These are phyloP conservation scores for Craseonycteris thonglongyai DNA, from an alignment of 2,113 vertebrate genomes.

Conservation along the genomic window DNA sequence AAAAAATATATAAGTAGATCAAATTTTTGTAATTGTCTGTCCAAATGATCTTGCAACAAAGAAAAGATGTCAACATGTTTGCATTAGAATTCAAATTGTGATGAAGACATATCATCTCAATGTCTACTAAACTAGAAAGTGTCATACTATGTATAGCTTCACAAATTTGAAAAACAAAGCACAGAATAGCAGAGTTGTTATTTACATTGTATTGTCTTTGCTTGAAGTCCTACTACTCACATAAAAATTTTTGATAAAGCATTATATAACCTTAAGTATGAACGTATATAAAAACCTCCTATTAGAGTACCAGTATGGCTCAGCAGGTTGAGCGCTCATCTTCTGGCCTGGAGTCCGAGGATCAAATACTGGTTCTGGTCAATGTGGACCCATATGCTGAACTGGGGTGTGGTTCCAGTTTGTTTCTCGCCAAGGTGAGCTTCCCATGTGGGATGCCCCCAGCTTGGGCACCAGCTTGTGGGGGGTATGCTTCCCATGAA, in stretches of 20 bases:
- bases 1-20: neutral
- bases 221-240: neutral
- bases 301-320: too few species aligned
- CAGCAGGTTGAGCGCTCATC: too few species aligned
- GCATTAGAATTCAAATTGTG: neutral
- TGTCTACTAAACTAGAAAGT: neutral
- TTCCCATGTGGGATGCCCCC: too few species aligned
- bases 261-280: neutral
- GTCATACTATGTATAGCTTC: neutral
- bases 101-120: neutral
- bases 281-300: neutral
- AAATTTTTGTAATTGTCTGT: neutral
- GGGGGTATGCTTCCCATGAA: too few species aligned
- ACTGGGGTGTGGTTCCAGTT: too few species aligned
- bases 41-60: neutral
- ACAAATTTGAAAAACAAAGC: neutral
- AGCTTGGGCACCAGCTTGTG: too few species aligned
- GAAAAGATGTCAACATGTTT: neutral
- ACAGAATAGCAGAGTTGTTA: neutral
- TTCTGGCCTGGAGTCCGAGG: too few species aligned
- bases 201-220: neutral
- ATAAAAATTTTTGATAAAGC: neutral
- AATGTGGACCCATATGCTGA: too few species aligned
- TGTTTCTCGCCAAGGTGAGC: too few species aligned
- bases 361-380: too few species aligned